A percentile compares a stretch with the other conserved stretches of the same genome.
Evolutionary conservation across 2,888 invertebrate species (phyloP).

Genomic region (Petrolisthes manimaculis): DNA sequence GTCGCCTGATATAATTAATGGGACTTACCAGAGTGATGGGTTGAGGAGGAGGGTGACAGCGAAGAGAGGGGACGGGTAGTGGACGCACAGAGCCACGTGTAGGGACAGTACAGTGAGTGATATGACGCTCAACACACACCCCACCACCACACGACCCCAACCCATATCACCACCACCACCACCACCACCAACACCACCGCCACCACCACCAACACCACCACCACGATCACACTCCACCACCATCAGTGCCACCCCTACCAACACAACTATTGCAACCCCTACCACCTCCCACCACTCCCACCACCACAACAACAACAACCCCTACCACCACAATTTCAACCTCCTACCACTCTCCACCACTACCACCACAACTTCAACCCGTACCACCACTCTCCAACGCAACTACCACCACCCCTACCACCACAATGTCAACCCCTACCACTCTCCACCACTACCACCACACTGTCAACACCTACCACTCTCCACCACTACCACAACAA

Average conservation of each 20-base stretch:
- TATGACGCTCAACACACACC: constrained; percentile 49
- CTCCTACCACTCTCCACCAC: neutral
- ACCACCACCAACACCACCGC: constrained; percentile 5
- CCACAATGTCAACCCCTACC: neutral
- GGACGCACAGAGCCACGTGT: constrained; percentile 58
- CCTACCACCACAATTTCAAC: neutral
- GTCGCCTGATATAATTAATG: neutral
- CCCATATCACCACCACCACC: constrained; percentile 40
- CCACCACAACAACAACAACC: neutral
- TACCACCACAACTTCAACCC: neutral
- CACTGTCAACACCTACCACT: neutral
- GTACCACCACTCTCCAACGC: neutral
- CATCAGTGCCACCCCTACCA: constrained; percentile 1
- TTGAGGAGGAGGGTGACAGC: constrained; percentile 63
- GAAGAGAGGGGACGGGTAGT: constrained; percentile 59
- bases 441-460: neutral
- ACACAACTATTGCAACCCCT: neutral
- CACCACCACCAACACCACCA: neutral
- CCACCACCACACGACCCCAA: constrained; percentile 44
- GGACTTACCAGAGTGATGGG: constrained; percentile 58
- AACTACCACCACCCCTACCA: neutral
- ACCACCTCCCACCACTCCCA: constrained; percentile 3
- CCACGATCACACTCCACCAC: neutral
- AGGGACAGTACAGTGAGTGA: constrained; percentile 55
- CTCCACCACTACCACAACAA: neutral